Evolutionary conservation across 2,797 vertebrate genomes (phyloP).

Genomic region (Parotocinclus haroldoi): DNA sequence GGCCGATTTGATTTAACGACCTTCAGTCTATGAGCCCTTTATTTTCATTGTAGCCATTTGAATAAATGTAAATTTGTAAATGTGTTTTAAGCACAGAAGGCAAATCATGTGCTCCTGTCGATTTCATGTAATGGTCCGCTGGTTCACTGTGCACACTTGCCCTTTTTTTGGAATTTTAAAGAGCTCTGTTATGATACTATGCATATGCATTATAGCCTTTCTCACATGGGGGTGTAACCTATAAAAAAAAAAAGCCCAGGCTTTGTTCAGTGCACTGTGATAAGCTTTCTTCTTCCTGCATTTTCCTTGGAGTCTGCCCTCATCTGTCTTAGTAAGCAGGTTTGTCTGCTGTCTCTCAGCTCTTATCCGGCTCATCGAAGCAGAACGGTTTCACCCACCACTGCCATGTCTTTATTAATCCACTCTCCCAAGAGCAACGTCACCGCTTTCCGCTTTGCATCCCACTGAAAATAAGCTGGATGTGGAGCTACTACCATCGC

Average conservation of each 20-base stretch:
- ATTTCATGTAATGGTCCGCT: background rate
- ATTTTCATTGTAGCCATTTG: slow-evolving; percentile 38
- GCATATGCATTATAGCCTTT: slow-evolving; percentile 56
- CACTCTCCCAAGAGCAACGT: slow-evolving; percentile 12
- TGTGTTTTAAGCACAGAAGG: slow-evolving; percentile 33
- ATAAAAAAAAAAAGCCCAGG: slow-evolving; percentile 38
- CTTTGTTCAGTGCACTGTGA: slow-evolving; percentile 66
- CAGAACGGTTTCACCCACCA: no score
- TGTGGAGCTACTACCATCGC: background rate
- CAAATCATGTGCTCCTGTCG: slow-evolving; percentile 15
- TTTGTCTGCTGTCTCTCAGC: slow-evolving; percentile 38
- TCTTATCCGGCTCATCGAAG: no score
- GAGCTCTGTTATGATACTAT: slow-evolving; percentile 58
- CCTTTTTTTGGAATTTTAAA: slow-evolving; percentile 20
- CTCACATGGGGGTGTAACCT: slow-evolving; percentile 43
- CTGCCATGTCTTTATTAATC: slow-evolving; percentile 8
- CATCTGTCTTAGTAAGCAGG: slow-evolving; percentile 15
- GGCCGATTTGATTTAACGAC: slow-evolving; percentile 21
- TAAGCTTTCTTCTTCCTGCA: slow-evolving; percentile 45
- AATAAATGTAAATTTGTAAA: slow-evolving; percentile 18
- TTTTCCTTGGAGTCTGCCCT: slow-evolving; percentile 37
- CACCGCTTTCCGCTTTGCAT: slow-evolving; percentile 29
- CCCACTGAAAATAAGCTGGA: slow-evolving; percentile 30
- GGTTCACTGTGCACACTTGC: slow-evolving; percentile 45
- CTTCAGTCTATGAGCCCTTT: background rate